Base-by-base conservation (phyloP, 1,140 invertebrate species). In the Pogonus chalceus region DNA sequence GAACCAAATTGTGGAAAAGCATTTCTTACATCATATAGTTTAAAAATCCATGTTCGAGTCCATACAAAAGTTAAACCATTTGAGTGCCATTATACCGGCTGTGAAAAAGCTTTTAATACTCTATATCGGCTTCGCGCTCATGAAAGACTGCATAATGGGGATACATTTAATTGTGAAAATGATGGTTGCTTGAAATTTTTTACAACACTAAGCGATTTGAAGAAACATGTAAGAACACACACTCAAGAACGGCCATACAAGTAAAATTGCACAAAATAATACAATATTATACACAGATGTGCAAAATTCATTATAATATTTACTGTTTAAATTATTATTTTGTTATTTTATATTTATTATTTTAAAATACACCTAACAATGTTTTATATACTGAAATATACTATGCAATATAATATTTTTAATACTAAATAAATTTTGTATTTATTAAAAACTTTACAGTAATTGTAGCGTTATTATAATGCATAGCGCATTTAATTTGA, bases 51-150 rank as follows among this genome's bases (percentile, higher is more conserved):
- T 72, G 83, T 93, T 53, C 76, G 93, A 61, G 92, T 96, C 51
- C 94, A 97, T 72, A 96, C 93, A 0, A 94, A 96, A 76, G 84
- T 93, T 48, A 94, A 92, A 78, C 89, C 89, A 10, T 95, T 92
- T 69, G 82, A 86, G 65, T 89, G 87, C 64, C 78, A 76, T 51
- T 79, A 85, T 56, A 76, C 76, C 55, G 82, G 78, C 47, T 97
- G 94, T 76, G 82, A 87, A 64, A 95, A 95, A 73, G 88, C 91
- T 48, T 96, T 96, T 72, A 96, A 92, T 69, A 97, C 92, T 52
- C 73, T 94, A 21, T 96, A 96, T 75, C 85, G 90, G 76, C 76
- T 96, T 65, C 82, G 88, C 73, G 92, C 92, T 62, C 93, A 96
- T 70, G 82, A 94, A 72, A 79, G 92, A 62, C 75, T 96, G 55